Conservation (phyloP, 2,888 invertebrate genomes). For the Glomeris marginata region DNA sequence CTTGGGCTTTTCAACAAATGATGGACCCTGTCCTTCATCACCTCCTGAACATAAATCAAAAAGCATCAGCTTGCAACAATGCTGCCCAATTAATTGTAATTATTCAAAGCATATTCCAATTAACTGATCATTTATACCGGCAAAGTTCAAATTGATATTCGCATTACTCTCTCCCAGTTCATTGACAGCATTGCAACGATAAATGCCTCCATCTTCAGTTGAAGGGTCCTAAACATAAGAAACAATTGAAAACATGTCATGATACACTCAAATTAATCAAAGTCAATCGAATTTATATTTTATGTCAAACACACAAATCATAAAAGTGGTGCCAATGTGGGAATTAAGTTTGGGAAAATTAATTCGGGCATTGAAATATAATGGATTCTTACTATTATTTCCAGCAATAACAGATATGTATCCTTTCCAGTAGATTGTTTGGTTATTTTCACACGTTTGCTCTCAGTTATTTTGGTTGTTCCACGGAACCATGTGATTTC, state of each 20-base stretch:
- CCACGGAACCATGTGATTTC: conserved; percentile 88
- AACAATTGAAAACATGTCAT: no score
- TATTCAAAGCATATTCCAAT: background rate
- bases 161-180: conserved; percentile 98
- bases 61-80: background rate
- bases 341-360: no score
- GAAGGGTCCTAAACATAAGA: conserved; percentile 60
- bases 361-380: no score
- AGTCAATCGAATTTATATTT: background rate
- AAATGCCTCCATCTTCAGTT: conserved; percentile 93
- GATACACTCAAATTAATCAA: no score
- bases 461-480: conserved; percentile 64
- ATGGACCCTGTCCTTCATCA: conserved; percentile 15
- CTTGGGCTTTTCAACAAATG: conserved; percentile 57
- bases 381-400: conserved; percentile 47
- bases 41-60: conserved; percentile 9
- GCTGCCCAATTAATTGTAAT: background rate
- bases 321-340: no score
- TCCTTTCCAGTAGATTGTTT: conserved; percentile 79
- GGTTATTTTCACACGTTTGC: conserved; percentile 75
- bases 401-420: conserved; percentile 75
- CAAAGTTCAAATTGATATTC: conserved; percentile 98
- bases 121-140: conserved; percentile 78
- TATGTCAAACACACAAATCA: background rate
- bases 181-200: conserved; percentile 98